A percentile compares a stretch with the other conserved stretches of the same genome.
Evolutionary conservation across 1,140 invertebrate species (phyloP).

Genomic region (Megalopta genalis): DNA sequence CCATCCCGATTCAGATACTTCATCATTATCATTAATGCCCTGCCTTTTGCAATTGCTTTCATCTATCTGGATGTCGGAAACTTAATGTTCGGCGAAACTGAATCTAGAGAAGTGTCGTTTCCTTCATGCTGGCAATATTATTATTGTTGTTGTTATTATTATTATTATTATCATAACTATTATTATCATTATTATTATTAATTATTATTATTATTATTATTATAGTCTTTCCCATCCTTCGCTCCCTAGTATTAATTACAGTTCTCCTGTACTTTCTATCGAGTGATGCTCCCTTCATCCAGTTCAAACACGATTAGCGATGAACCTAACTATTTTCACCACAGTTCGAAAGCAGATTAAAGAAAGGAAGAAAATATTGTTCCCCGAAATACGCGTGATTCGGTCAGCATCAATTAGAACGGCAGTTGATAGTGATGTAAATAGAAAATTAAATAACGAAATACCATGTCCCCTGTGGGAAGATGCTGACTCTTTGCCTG

Average conservation of each 20-base stretch:
- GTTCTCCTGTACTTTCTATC: neutral
- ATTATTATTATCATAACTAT: neutral
- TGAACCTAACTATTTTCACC: conserved; percentile 58
- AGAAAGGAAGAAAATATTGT: conserved; percentile 15
- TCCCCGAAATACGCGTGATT: conserved; percentile 13
- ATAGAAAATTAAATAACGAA: conserved; percentile 70
- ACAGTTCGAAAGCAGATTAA: conserved; percentile 44
- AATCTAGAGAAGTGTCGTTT: neutral
- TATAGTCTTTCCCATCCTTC: neutral
- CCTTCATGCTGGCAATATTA: neutral
- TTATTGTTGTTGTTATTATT: conserved; percentile 1
- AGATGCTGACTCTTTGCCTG: conserved; percentile 81
- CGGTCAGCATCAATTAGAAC: conserved; percentile 41
- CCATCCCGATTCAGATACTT: no score
- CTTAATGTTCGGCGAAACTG: neutral
- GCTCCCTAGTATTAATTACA: neutral
- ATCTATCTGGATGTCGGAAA: no score
- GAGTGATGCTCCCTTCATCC: conserved; percentile 14
- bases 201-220: conserved; percentile 4
- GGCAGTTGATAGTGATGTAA: conserved; percentile 72
- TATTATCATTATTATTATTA: no score
- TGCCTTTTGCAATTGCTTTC: no score
- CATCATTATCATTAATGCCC: no score
- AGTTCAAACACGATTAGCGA: conserved; percentile 46
- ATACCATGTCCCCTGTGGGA: conserved; percentile 80